These are phyloP conservation scores for Catagonus wagneri DNA, from an alignment of 2,113 vertebrate species.

Conservation along the genomic window DNA sequence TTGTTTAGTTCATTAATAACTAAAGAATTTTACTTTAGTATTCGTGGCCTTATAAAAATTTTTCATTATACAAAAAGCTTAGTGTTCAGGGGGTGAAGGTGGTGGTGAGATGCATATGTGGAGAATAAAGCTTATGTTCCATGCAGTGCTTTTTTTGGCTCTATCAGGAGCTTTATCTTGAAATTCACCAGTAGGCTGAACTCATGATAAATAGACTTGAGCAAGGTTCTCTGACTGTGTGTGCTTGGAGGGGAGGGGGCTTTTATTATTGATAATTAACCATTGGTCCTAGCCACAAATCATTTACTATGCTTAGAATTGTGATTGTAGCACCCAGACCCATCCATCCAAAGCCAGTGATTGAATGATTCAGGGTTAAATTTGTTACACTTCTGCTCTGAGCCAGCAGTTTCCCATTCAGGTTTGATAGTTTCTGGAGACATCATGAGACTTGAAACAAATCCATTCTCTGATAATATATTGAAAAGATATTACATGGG, in stretches of 20 bases:
- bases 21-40: background rate
- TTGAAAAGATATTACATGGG: conserved; percentile 11
- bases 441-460: conserved; percentile 68
- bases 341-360: conserved; percentile 73
- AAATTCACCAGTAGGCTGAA: background rate
- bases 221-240: conserved; percentile 26
- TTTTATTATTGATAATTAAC: conserved; percentile 62
- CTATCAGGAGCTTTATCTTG: background rate
- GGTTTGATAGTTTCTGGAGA: conserved; percentile 50
- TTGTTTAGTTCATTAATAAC: conserved; percentile 72
- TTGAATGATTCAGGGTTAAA: conserved; percentile 63
- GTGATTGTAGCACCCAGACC: background rate
- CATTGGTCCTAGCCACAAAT: conserved; percentile 69
- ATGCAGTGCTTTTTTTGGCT: background rate
- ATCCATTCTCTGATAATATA: conserved; percentile 53
- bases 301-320: conserved; percentile 74
- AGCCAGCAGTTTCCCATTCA: conserved; percentile 47
- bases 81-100: too few relatives aligned
- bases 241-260: conserved; percentile 56
- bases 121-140: background rate
- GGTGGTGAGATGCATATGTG: rapidly evolving
- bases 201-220: background rate
- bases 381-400: background rate
- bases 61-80: background rate
- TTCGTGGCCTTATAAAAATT: conserved; percentile 61